A percentile compares a stretch with the other conserved stretches of the same genome.
Evolutionary conservation across 23 tunicate species (phyloP).

Genomic region (Phallusia fumigata): DNA sequence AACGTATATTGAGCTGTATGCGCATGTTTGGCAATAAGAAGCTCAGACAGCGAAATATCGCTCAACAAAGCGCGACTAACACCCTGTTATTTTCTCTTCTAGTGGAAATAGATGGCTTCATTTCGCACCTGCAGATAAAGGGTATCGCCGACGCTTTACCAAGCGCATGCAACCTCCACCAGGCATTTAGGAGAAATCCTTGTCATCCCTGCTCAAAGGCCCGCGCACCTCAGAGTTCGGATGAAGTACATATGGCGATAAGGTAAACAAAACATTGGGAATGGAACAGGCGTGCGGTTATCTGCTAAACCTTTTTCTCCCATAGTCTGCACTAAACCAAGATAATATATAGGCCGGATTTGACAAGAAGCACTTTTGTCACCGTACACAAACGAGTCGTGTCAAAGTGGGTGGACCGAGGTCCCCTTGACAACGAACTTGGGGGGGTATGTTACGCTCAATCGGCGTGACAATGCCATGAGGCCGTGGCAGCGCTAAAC

Average conservation of each 20-base stretch:
- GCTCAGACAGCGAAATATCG: not conserved
- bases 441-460: conserved; percentile 1
- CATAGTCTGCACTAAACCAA: not conserved
- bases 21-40: not conserved
- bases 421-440: not conserved
- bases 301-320: not conserved
- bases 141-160: not conserved
- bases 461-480: conserved; percentile 10
- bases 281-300: not conserved
- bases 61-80: not conserved
- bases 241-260: conserved; percentile 1
- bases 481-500: not conserved
- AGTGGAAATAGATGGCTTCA: conserved; percentile 11
- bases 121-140: not conserved
- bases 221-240: not conserved
- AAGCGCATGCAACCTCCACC: not conserved
- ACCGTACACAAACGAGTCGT: not conserved
- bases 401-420: not conserved
- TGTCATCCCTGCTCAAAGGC: not conserved
- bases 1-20: not conserved
- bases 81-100: not conserved
- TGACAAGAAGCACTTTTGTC: not conserved
- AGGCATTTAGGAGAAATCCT: not conserved
- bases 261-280: not conserved
- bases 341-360: not conserved